Base-by-base conservation (phyloP, 2,888 invertebrate genomes). In the Pachycephus smyrnensis region DNA sequence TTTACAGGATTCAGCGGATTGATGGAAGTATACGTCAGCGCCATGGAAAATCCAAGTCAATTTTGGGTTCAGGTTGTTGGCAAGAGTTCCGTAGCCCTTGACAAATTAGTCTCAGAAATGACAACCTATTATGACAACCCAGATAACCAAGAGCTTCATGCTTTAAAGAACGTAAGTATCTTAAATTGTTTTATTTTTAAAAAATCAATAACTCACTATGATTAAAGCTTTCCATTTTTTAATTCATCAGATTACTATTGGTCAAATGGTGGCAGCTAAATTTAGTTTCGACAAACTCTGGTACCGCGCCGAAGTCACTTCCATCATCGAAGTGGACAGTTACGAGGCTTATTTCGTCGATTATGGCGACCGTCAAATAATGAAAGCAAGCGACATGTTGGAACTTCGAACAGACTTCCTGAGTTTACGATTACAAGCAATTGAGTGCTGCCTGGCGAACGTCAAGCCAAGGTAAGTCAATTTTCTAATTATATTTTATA, bases 51-150 rank as follows among this genome's bases (percentile, higher is more conserved):
- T 37, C 98, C 98, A 0, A 93, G 92, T 30, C 93, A 93, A 81
- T 98, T 98, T 92, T 98, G 97, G 97, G 94, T 98, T 12, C 98
- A 98, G 92, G 94, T 97, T 81, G 94, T 95, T 77, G 96, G 96
- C 0, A 94, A 95, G 0, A 94, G 95, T 84, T 95, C 96, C 1
- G 93, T 94, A 11, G 95, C 96, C 88, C 92, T 98, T 30, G 97
- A 98, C 90, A 94, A 95, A 75, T 92, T 98, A 55, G 96, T 97
- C 9, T 93, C 94, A 11, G 94, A 95, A 79, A 98, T 98, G 97
- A 97, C 97, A 0, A 94, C 94, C 6, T 97, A 96, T 90, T 98
- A 98, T 89, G 92, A 92, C 73, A 93, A 94, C 73, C 92, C 92
- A 80, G 94, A 95, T 79, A 96, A 95, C 87, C 92, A 94, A 31